phyloP scores from a whole-genome alignment of 2,113 vertebrate species.

The Hippoglossus stenolepis region DNA sequence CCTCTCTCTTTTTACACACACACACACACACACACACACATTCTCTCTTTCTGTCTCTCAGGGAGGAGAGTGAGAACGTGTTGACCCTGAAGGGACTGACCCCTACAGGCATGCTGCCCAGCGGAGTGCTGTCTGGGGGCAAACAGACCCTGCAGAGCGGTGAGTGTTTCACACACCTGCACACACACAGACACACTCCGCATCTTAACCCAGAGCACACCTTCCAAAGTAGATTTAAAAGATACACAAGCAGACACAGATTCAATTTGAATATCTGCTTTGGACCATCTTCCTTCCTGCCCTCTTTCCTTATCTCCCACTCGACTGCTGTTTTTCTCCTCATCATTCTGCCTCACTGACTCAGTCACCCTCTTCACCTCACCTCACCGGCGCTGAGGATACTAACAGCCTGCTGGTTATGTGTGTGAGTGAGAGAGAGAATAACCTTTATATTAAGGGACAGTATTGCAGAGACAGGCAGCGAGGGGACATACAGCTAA shows the following conservation, averaged over 20 bases:
- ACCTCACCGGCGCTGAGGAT: conserved; percentile 56
- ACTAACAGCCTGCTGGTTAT: conserved; percentile 72
- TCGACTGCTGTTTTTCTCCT: conserved; percentile 49
- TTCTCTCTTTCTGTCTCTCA: conserved; percentile 48
- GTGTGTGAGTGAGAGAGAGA: conserved; percentile 15
- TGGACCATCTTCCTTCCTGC: conserved; percentile 38
- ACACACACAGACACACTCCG: conserved; percentile 34
- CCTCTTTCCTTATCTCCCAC: conserved; percentile 39
- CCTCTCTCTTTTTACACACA: conserved; percentile 5
- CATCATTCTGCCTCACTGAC: conserved; percentile 53
- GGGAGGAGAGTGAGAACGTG: conserved; percentile 89
- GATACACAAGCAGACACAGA: conserved; percentile 37
- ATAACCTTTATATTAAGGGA: neutral
- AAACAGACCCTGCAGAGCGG: conserved; percentile 88
- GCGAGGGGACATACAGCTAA: neutral
- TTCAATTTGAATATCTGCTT: conserved; percentile 31
- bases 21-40: neutral
- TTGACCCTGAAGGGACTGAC: conserved; percentile 87
- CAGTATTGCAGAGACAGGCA: neutral
- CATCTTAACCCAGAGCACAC: conserved; percentile 29
- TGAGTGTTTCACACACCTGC: conserved; percentile 63
- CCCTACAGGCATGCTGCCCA: conserved; percentile 87
- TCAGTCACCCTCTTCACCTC: conserved; percentile 62
- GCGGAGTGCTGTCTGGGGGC: conserved; percentile 85
- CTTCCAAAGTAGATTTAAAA: conserved; percentile 19